phyloP scores from a whole-genome alignment of 1,140 invertebrate species.

The Drosophila parvula region DNA sequence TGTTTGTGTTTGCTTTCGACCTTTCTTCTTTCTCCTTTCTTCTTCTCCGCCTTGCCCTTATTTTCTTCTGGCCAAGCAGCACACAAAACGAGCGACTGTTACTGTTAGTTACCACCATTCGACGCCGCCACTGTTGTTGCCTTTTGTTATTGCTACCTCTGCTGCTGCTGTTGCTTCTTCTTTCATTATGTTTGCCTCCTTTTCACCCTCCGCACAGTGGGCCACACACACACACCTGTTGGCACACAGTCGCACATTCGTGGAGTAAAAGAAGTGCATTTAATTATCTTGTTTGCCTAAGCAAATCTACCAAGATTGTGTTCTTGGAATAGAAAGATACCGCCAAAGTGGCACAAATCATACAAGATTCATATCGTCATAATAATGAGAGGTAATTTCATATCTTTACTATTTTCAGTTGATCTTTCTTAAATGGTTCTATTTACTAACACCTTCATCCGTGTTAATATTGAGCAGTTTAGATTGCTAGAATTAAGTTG shows the following conservation, averaged over 20 bases:
- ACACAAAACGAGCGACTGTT: slow-evolving; percentile 61
- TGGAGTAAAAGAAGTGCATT: slow-evolving; percentile 14
- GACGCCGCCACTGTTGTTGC: slow-evolving; percentile 23
- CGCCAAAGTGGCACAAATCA: slow-evolving; percentile 7
- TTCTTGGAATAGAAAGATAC: slow-evolving; percentile 16
- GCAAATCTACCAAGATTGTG: slow-evolving; percentile 4
- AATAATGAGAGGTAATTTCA: neutral
- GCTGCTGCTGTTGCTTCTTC: slow-evolving; percentile 15
- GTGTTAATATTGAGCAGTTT: neutral
- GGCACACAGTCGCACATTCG: neutral
- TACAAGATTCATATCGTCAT: too few species aligned
- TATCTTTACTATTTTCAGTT: neutral
- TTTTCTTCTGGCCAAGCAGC: slow-evolving; percentile 57
- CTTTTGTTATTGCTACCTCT: slow-evolving; percentile 16
- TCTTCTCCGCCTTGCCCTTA: slow-evolving; percentile 68
- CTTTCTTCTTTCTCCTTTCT: slow-evolving; percentile 74
- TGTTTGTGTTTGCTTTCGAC: slow-evolving; percentile 73
- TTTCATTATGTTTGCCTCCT: slow-evolving; percentile 1
- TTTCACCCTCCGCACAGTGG: slow-evolving; percentile 25
- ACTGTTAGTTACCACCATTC: slow-evolving; percentile 65
- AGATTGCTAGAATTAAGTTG: too few species aligned
- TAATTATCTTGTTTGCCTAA: slow-evolving; percentile 25
- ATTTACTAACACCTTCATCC: neutral
- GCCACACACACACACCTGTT: slow-evolving; percentile 36
- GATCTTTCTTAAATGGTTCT: neutral